Base-by-base conservation (phyloP, 1,140 invertebrate genomes). In the Holotrichia oblita region DNA sequence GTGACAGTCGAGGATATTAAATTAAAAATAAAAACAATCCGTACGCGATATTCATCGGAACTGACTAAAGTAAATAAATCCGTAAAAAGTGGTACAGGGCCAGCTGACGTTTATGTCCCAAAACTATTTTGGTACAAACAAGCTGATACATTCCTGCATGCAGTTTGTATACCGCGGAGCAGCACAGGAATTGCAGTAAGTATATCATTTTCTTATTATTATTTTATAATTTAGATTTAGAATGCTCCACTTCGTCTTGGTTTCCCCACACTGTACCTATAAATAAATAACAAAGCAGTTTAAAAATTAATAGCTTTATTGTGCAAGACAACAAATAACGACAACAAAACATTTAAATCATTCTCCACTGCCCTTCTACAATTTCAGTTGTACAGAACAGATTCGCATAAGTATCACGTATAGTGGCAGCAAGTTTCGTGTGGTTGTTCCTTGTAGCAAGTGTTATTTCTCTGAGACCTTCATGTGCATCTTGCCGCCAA, bases 1-100 rank as follows among this genome's bases (percentile, higher is more conserved):
- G 41, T 81, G 61, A 81, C 80, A 74, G 76, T 77, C 42, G 44
- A 69, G 73, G 80, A 81, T 27, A 14, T 81, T 34, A 81, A 81
- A 48, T 78, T 77, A 20, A 81, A 81, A 79, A 81, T 81, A 20
- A 81, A 81, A 44, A 81, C 78, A 20, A 80, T 80, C 76, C 75
- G 76, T 78, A 81, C 80, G 20, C 78, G 78, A 55, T 80, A 80
- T 76, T 75, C 64, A 78, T 75, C 74, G 69, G 72, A 80, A 78
- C 69, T 73, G 61, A 73, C 76, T 27, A 72, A 77, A 24, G 78
- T 81, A 74, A 77, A 40, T n/a, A 81, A 80, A 78, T 81, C 80
- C 55, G 79, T 34, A 72, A 79, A 80, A 80, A 81, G 72, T 77
- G 78, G 78, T 76, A 76, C 40, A 17, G 79, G 77, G 41, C 73